These are phyloP conservation scores for Heliconius erato DNA, from an alignment of 2,888 invertebrate species.

Conservation along the genomic window DNA sequence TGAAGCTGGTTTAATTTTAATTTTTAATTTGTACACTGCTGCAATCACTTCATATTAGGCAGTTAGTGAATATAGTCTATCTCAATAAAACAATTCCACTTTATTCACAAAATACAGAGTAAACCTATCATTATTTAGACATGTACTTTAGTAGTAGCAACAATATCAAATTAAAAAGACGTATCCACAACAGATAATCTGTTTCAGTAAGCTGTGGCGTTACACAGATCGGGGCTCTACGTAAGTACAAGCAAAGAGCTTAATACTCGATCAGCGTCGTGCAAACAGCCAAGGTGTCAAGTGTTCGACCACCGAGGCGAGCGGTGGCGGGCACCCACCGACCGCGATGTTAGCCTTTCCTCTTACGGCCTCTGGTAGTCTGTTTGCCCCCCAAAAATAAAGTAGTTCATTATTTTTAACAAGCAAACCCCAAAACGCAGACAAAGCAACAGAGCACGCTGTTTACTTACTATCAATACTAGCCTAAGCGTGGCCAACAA, in stretches of 20 bases:
- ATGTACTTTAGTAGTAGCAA: neutral
- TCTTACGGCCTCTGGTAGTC: slow-evolving; percentile 68
- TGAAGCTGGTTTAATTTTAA: no score
- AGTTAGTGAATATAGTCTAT: neutral
- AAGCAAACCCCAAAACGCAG: slow-evolving; percentile 75
- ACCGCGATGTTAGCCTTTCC: slow-evolving; percentile 67
- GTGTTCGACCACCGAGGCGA: slow-evolving; percentile 56
- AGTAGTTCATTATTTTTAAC: slow-evolving; percentile 83
- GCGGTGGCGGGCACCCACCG: slow-evolving; percentile 40
- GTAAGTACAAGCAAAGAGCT: slow-evolving; percentile 46
- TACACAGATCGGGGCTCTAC: slow-evolving; percentile 50
- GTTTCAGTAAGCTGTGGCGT: slow-evolving; percentile 40
- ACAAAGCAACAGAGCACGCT: slow-evolving; percentile 53
- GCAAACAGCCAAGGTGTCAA: slow-evolving; percentile 59
- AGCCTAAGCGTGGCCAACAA: slow-evolving; percentile 69
- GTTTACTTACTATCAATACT: slow-evolving; percentile 71
- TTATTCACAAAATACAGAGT: neutral
- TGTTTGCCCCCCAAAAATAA: slow-evolving; percentile 74
- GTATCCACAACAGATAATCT: slow-evolving; percentile 31
- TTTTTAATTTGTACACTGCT: neutral
- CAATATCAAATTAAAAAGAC: neutral
- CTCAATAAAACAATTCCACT: neutral
- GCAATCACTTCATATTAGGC: neutral
- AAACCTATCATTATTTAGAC: neutral
- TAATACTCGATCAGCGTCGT: slow-evolving; percentile 52